Evolutionary conservation across 2,113 vertebrate genomes (phyloP).

Genomic region (Cochlearius cochlearius): DNA sequence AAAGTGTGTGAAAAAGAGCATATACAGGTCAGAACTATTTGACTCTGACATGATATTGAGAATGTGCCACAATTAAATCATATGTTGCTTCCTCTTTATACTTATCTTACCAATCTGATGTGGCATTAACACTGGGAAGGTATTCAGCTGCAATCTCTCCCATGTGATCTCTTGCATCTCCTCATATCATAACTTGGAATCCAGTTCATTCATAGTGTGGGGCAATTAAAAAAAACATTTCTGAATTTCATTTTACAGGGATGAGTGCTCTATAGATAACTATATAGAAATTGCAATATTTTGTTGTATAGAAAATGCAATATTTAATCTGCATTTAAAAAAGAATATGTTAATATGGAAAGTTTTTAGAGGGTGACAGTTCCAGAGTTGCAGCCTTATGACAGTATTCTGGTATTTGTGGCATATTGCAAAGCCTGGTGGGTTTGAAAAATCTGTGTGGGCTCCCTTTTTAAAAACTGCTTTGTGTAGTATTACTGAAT

Average conservation of each 20-base stretch:
- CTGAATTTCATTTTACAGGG: background rate
- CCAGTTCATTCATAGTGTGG: background rate
- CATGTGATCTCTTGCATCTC: background rate
- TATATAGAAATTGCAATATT: background rate
- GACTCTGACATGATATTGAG: background rate
- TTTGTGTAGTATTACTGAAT: background rate
- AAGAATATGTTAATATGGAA: background rate
- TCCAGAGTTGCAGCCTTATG: background rate
- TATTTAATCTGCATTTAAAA: background rate
- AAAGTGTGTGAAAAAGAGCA: background rate
- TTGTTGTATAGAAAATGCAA: background rate
- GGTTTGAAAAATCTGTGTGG: background rate
- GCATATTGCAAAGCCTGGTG: background rate
- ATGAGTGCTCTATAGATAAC: background rate
- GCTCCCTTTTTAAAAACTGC: background rate
- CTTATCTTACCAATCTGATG: background rate
- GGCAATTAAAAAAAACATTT: background rate
- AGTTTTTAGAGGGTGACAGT: background rate
- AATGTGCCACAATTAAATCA: background rate
- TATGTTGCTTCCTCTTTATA: background rate
- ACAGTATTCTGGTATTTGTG: background rate
- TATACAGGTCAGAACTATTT: background rate
- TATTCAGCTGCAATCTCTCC: background rate
- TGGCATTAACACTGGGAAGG: background rate
- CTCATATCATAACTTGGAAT: background rate